Base-by-base conservation (phyloP, 2,888 invertebrate species). In the Drosophila barbarae region DNA sequence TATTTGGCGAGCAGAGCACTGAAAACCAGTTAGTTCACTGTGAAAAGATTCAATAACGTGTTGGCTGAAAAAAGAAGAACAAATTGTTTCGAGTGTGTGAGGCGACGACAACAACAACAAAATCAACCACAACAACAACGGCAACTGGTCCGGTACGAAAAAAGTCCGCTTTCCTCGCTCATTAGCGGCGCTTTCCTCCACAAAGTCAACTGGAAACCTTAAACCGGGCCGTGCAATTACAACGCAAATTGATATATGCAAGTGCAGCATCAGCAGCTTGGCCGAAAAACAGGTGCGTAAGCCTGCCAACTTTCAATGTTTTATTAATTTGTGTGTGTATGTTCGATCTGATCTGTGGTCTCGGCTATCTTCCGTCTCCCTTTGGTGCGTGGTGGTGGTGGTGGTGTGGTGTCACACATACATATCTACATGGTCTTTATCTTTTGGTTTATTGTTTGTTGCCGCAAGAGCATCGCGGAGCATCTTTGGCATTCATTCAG, bases 151-250 rank as follows among this genome's bases (percentile, higher is more conserved):
- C 44, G 72, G 52, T 77, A 77, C 84, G 78, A 78, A 77, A 70
- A 80, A 80, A 76, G 85, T 83, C 84, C 84, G 82, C 84, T 85
- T 81, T 85, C 79, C 84, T 81, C 82, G 74, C 82, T 85, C 63
- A 82, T 82, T 84, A 79, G 72, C 57, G 77, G 85, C 71, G 84
- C 76, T 67, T 81, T 83, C 72, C 75, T 67, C 74, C 81, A 79
- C 42, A 53, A 30, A 58, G 83, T 77, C 75, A 47, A 54, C 47
- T 54, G 61, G 56, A 65, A 65, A 46, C 52, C 47, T 50, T 38
- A 39, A 69, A 68, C 58, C 68, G 57, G 34, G 68, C 47, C n/a
- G 36, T 35, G n/a, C 50, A 36, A 32, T 41, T 71, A 57, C 38
- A 67, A 21, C 51, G 52, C 61, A 59, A 71, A 72, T 72, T 72